Evolutionary conservation across 2,888 invertebrate species (phyloP), one percentile per base, ranked within the genome.

Genomic region (Pyrochroa serraticornis): DNA sequence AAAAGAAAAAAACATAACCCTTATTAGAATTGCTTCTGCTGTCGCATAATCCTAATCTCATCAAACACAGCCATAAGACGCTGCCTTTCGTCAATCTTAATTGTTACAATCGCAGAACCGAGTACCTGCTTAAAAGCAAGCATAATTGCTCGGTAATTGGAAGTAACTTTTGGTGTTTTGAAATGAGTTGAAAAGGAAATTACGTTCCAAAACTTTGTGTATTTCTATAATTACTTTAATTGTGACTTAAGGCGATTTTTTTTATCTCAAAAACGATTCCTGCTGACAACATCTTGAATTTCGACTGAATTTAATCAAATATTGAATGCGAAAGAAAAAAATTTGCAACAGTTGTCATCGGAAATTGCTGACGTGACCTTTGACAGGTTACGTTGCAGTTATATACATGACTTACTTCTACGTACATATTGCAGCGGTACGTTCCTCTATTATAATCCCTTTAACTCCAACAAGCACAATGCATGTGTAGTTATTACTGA

Each of bases 151-250:
- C 22, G 22, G 22, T 5, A 22, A 22, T 22, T 22, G 22, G 22
- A 22, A 22, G 22, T 22, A 22, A 22, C 22, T 46, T 50, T 38
- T 32, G 31, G 50, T 51, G 34, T 39, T 48, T 42, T 30, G 13
- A 31, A 48, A 12, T 36, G 35, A 57, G 50, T 51, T 46, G 51
- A 57, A 57, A 46, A 45, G 34, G 48, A 57, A 53, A 62, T 48
- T 50, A 43, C 37, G 43, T 63, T 53, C 12, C 54, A 8, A 47
- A 54, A 57, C 48, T 58, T 57, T 43, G 34, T 43, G 52, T 49
- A 63, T 60, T 60, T 58, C 60, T 52, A 35, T 60, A 63, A 63
- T 63, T 63, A 55, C 45, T 58, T 60, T 60, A 63, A 60, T 60
- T 60, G 58, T 58, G 47, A 53, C 62, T 62, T 50, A 38, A 60